Evolutionary conservation across 2,797 vertebrate species (phyloP).

Genomic region (Sebastes matsubarae): DNA sequence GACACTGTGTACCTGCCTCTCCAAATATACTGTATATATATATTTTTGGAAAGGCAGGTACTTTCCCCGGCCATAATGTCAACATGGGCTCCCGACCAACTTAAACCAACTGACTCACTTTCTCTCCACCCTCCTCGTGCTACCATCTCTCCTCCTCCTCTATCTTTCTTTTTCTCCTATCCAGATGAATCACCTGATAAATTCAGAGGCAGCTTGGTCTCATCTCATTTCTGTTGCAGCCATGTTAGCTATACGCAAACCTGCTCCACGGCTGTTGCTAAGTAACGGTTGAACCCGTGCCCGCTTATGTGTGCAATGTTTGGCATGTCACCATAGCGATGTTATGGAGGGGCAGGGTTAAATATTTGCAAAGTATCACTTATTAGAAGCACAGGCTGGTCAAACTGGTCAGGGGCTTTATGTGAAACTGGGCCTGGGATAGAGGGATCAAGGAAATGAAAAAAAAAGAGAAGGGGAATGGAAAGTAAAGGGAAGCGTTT

Average conservation of each 20-base stretch:
- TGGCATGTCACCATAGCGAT: slow-evolving; percentile 73
- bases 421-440: neutral
- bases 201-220: slow-evolving; percentile 20
- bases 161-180: neutral
- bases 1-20: slow-evolving; percentile 25
- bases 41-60: slow-evolving; percentile 62
- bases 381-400: slow-evolving; percentile 46
- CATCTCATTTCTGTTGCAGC: slow-evolving; percentile 29
- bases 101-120: slow-evolving; percentile 63
- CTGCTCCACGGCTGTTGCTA: slow-evolving; percentile 53
- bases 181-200: slow-evolving; percentile 47
- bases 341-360: slow-evolving; percentile 56
- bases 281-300: slow-evolving; percentile 56
- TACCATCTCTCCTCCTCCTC: neutral
- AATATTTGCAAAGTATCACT: slow-evolving; percentile 76
- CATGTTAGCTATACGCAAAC: slow-evolving; percentile 49
- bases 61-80: slow-evolving; percentile 72
- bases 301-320: slow-evolving; percentile 59
- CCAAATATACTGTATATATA: neutral
- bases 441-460: slow-evolving; percentile 16
- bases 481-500: neutral
- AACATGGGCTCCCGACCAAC: slow-evolving; percentile 55
- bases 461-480: neutral
- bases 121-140: slow-evolving; percentile 2
- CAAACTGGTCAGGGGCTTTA: slow-evolving; percentile 15